These are phyloP conservation scores for Auanema freiburgensis DNA, from an alignment of 2,888 invertebrate species.

Conservation along the genomic window DNA sequence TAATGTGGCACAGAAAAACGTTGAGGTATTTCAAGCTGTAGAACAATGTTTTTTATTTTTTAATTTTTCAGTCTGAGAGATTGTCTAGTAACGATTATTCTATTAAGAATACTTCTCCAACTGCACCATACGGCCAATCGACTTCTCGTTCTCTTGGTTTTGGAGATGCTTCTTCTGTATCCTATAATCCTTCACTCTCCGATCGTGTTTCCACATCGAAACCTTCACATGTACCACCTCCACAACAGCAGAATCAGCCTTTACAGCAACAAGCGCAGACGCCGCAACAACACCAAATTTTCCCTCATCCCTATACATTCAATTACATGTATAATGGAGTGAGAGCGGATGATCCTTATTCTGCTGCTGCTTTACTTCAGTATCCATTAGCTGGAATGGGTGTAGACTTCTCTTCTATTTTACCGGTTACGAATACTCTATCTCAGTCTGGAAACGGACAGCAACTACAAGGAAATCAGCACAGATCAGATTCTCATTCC, in stretches of 20 bases:
- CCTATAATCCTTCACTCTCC: slow-evolving; percentile 9
- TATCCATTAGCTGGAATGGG: slow-evolving; percentile 39
- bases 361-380: slow-evolving; percentile 36
- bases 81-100: slow-evolving; percentile 15
- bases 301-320: slow-evolving; percentile 32
- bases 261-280: slow-evolving; percentile 23
- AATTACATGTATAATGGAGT: slow-evolving; percentile 36
- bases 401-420: slow-evolving; percentile 37
- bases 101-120: background rate
- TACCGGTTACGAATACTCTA: slow-evolving; percentile 25
- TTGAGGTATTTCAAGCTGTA: no score
- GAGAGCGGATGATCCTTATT: slow-evolving; percentile 39
- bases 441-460: slow-evolving; percentile 24
- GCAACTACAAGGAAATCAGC: slow-evolving; percentile 29
- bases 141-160: slow-evolving; percentile 13
- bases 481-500: slow-evolving; percentile 30
- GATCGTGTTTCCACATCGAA: background rate
- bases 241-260: slow-evolving; percentile 15
- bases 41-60: no score
- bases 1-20: slow-evolving; percentile 10
- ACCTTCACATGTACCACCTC: background rate
- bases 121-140: background rate
- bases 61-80: slow-evolving; percentile 11
- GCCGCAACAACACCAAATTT: slow-evolving; percentile 29
- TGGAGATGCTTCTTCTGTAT: slow-evolving; percentile 14